Percentiles rank a stretch among this genome's conserved stretches.
These are phyloP conservation scores for Drosophila sordidula DNA, from an alignment of 2,888 invertebrate genomes.

Conservation along the genomic window DNA sequence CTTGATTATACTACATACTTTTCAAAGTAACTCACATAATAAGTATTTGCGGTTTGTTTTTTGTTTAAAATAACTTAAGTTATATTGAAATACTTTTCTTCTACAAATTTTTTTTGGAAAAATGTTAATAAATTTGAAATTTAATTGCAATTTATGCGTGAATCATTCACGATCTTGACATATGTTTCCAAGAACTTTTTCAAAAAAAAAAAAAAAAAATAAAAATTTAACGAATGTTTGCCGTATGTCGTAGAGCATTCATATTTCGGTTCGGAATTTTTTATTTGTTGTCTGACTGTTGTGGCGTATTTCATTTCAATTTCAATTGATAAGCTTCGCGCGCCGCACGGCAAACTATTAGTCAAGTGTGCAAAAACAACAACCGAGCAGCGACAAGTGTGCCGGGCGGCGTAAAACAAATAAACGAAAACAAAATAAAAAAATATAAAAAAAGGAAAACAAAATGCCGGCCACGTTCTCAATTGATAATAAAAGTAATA, in stretches of 20 bases:
- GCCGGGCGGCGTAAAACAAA: conserved; percentile 27
- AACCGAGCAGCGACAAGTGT: conserved; percentile 25
- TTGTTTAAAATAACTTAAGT: too few species aligned
- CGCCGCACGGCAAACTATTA: conserved; percentile 66
- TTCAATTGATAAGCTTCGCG: conserved; percentile 71
- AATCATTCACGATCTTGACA: too few species aligned
- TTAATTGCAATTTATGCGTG: too few species aligned
- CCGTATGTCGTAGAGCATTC: conserved; percentile 44
- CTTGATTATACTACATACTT: too few species aligned
- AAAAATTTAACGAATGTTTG: background rate
- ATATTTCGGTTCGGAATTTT: conserved; percentile 6
- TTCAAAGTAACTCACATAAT: too few species aligned
- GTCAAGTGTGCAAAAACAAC: conserved; percentile 68
- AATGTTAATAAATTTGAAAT: too few species aligned
- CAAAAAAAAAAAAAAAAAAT: background rate
- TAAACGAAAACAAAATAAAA: conserved; percentile 33
- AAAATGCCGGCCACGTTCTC: conserved; percentile 82
- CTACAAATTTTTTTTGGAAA: too few species aligned
- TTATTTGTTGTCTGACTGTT: conserved; percentile 24
- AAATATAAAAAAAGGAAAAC: conserved; percentile 19
- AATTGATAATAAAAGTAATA: conserved; percentile 82
- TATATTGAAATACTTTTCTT: too few species aligned
- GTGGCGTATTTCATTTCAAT: conserved; percentile 68
- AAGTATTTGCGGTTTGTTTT: background rate
- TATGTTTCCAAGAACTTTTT: background rate